Evolutionary conservation across 2,797 vertebrate species (phyloP).

Genomic region (Cercopithecus petaurista): DNA sequence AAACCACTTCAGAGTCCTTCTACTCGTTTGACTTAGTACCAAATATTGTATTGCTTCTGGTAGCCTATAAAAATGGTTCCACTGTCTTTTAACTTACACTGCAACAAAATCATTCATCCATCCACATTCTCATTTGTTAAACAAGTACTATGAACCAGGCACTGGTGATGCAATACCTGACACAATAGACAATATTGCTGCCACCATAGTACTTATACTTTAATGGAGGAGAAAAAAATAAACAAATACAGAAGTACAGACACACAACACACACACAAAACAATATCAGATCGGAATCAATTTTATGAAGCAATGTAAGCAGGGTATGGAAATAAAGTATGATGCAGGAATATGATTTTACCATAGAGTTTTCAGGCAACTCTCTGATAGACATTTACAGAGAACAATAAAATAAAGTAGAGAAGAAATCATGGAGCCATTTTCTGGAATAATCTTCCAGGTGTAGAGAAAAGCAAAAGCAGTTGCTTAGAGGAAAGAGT

Average conservation of each 20-base stretch:
- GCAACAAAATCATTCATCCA: not conserved
- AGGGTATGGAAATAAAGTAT: not conserved
- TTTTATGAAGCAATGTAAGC: not conserved
- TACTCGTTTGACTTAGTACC: no score
- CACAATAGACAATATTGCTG: not conserved
- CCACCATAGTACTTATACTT: not conserved
- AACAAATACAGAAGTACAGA: not conserved
- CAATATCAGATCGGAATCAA: not conserved
- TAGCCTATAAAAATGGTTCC: not conserved
- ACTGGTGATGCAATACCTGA: not conserved
- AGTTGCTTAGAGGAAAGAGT: not conserved
- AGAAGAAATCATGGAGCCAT: not conserved
- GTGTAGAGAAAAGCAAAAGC: not conserved
- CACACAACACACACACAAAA: not conserved
- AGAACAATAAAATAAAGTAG: not conserved
- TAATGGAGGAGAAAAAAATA: not conserved
- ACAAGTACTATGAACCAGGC: not conserved
- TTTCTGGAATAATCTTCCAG: not conserved
- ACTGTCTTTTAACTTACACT: not conserved
- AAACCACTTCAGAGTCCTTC: not conserved
- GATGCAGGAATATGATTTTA: not conserved
- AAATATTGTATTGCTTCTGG: not conserved
- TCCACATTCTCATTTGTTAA: not conserved
- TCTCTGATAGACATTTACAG: not conserved
- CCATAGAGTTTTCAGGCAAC: not conserved